Percentiles rank a stretch among this genome's conserved stretches.
Conservation (phyloP, 1,140 invertebrate species). For the Sminthurides bifidus region DNA sequence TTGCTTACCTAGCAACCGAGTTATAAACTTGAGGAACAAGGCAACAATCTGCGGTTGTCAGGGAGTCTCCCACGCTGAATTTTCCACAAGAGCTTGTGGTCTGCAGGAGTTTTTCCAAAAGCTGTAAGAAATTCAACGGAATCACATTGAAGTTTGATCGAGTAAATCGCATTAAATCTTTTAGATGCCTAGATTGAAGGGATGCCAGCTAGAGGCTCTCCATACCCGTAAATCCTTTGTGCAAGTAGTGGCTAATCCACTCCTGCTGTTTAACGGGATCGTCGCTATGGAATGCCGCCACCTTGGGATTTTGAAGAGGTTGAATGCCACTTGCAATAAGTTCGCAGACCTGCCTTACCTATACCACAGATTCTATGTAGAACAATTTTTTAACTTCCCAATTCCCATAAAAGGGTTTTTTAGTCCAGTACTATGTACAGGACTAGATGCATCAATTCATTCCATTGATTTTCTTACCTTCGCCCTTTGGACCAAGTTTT, state of each 20-base stretch:
- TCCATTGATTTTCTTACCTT: no score
- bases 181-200: no score
- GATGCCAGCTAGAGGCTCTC: constrained; percentile 73
- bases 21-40: constrained; percentile 88
- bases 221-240: constrained; percentile 35
- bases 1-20: constrained; percentile 40
- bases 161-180: no score
- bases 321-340: constrained; percentile 86
- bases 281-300: background rate
- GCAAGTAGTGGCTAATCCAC: background rate
- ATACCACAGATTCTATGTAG: no score
- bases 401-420: no score
- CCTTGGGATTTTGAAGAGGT: constrained; percentile 80
- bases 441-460: no score
- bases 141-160: no score
- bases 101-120: constrained; percentile 75
- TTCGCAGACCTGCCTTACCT: constrained; percentile 61
- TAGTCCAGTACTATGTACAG: no score
- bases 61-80: constrained; percentile 85
- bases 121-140: no score
- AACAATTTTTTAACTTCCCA: no score
- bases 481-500: no score
- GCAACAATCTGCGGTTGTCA: constrained; percentile 89
- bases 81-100: constrained; percentile 60
- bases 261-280: background rate